phyloP scores from a whole-genome alignment of 2,797 vertebrate species.

The Characodon lateralis region DNA sequence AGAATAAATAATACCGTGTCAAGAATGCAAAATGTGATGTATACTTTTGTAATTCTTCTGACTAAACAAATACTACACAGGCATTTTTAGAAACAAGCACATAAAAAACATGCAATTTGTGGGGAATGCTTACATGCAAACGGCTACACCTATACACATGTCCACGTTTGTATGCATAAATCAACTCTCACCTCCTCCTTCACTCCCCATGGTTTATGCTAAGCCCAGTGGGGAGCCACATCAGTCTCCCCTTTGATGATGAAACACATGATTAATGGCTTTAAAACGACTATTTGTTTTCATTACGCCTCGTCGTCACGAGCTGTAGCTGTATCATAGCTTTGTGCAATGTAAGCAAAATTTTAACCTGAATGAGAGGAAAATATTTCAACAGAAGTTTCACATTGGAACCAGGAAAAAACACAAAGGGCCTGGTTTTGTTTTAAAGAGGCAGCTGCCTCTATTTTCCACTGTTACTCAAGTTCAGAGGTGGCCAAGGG shows the following conservation, averaged over 20 bases:
- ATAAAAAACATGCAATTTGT: not conserved
- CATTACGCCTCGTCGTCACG: constrained; percentile 72
- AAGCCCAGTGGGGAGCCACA: constrained; percentile 69
- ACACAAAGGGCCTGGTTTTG: constrained; percentile 65
- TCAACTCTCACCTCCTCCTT: constrained; percentile 78
- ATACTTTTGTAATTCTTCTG: constrained; percentile 5
- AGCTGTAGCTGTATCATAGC: constrained; percentile 55
- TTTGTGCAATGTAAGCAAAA: constrained; percentile 71
- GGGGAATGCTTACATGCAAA: constrained; percentile 3
- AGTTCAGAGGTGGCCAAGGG: constrained; percentile 66
- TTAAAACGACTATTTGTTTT: constrained; percentile 71
- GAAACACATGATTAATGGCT: constrained; percentile 73
- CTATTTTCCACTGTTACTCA: constrained; percentile 60
- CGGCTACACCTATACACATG: constrained; percentile 39
- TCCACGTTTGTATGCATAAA: constrained; percentile 56
- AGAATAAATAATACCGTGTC: not conserved
- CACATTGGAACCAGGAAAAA: constrained; percentile 71
- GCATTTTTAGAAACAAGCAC: not conserved
- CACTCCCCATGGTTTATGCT: constrained; percentile 74
- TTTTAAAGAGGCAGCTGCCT: constrained; percentile 56
- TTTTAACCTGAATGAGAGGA: constrained; percentile 69
- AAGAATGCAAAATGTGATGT: not conserved
- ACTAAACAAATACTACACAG: not conserved
- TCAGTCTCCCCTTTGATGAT: constrained; percentile 75
- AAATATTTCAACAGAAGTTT: constrained; percentile 69